A percentile compares a stretch with the other conserved stretches of the same genome.
These are phyloP conservation scores for Garrulus glandarius DNA, from an alignment of 2,797 vertebrate genomes.

Conservation along the genomic window DNA sequence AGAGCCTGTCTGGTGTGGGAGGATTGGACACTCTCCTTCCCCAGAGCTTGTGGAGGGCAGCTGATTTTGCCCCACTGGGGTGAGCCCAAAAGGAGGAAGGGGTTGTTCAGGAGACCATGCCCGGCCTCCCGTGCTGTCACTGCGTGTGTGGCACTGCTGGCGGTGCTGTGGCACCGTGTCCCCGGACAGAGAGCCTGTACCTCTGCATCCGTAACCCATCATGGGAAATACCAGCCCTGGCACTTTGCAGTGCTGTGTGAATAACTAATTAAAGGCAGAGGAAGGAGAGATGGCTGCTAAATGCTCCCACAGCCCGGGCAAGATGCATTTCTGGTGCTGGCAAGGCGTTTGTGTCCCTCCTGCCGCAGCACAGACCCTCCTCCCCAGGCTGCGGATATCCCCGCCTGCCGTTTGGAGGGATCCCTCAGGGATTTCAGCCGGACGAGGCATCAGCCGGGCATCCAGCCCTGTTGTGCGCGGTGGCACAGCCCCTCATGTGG, in stretches of 20 bases:
- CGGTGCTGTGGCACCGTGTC: background rate
- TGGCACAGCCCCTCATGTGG: background rate
- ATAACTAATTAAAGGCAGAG: background rate
- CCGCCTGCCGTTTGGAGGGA: accelerated
- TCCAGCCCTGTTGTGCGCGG: accelerated
- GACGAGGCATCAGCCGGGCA: background rate
- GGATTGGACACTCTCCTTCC: accelerated
- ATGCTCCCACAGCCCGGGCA: background rate
- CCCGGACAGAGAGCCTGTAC: background rate
- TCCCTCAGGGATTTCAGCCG: accelerated
- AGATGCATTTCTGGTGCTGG: background rate
- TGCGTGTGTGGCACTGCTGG: accelerated
- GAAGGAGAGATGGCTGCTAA: background rate
- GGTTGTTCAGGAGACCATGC: background rate
- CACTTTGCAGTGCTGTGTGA: background rate
- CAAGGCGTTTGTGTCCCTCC: background rate
- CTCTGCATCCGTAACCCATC: background rate
- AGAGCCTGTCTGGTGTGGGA: background rate
- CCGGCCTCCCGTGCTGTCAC: background rate
- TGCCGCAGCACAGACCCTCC: background rate
- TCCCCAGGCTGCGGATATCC: background rate
- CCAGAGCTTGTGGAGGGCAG: background rate
- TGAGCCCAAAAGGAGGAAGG: background rate
- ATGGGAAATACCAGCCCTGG: background rate
- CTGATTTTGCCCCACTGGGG: background rate